Percentiles rank a stretch among this genome's conserved stretches.
Evolutionary conservation across 2,888 invertebrate species (phyloP).

Genomic region (Tuta absoluta): DNA sequence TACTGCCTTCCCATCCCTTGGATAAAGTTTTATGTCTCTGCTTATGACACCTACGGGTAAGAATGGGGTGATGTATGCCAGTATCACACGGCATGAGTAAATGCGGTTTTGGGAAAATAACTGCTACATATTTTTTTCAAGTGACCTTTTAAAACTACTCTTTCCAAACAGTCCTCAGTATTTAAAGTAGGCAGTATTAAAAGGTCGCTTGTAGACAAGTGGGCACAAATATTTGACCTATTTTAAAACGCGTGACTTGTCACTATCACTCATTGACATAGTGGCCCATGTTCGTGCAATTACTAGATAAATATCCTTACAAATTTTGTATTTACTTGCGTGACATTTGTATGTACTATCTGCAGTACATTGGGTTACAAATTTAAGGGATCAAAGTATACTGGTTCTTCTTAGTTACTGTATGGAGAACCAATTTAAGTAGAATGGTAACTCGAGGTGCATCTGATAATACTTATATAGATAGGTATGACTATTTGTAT

Average conservation of each 20-base stretch:
- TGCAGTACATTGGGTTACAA: not conserved
- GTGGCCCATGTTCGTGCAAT: slow-evolving; percentile 1
- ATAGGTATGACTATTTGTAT: too few species aligned
- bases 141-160: not conserved
- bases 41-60: too few species aligned
- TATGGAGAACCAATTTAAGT: too few species aligned
- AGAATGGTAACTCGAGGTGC: too few species aligned
- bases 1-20: too few species aligned
- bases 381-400: too few species aligned
- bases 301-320: slow-evolving; percentile 18
- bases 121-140: not conserved
- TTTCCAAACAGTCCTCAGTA: not conserved
- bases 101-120: not conserved
- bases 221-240: slow-evolving; percentile 9
- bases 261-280: slow-evolving; percentile 11
- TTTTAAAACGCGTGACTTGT: slow-evolving; percentile 17
- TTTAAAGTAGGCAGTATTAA: not conserved
- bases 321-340: slow-evolving; percentile 22
- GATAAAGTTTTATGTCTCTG: too few species aligned
- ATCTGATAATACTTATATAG: too few species aligned
- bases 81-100: too few species aligned
- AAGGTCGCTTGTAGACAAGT: not conserved
- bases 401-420: too few species aligned
- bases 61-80: too few species aligned
- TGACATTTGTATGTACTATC: not conserved